Conservation (phyloP, 92 coral and sea anemone genomes). For the Palythoa grandis region DNA sequence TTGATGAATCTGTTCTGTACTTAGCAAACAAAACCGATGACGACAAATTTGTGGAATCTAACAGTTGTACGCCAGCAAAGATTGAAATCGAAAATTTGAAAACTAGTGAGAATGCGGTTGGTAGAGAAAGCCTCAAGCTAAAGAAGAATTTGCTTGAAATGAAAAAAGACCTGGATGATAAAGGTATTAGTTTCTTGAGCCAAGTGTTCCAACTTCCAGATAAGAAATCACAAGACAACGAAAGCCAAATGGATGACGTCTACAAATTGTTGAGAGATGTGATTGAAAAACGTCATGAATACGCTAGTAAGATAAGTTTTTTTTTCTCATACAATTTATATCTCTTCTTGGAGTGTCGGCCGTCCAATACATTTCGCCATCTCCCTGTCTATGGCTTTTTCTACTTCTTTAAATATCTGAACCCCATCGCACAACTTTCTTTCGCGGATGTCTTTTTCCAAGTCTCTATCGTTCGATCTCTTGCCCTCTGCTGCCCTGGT, state of each 20-base stretch:
- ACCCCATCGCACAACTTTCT: too few species aligned
- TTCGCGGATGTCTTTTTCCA: too few species aligned
- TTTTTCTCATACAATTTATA: too few species aligned
- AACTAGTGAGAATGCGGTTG: not conserved
- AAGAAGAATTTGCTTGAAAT: constrained; percentile 42
- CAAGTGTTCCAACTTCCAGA: not conserved
- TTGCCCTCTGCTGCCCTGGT: too few species aligned
- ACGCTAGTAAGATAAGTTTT: not conserved
- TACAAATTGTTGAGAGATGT: constrained; percentile 27
- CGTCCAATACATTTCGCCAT: too few species aligned
- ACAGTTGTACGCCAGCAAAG: not conserved
- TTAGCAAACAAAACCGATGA: constrained; percentile 79
- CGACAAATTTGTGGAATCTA: constrained; percentile 74
- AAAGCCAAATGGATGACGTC: not conserved
- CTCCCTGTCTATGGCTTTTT: too few species aligned
- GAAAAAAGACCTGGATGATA: constrained; percentile 23
- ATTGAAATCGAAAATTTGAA: not conserved
- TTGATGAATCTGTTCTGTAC: constrained; percentile 47
- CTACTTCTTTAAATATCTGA: too few species aligned
- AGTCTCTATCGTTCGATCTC: too few species aligned
- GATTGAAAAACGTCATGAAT: not conserved
- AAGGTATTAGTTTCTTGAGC: constrained; percentile 6
- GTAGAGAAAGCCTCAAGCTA: not conserved
- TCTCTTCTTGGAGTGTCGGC: too few species aligned
- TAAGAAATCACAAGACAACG: not conserved